phyloP scores from a whole-genome alignment of 2,888 invertebrate species.

The Cheilosia urbana region DNA sequence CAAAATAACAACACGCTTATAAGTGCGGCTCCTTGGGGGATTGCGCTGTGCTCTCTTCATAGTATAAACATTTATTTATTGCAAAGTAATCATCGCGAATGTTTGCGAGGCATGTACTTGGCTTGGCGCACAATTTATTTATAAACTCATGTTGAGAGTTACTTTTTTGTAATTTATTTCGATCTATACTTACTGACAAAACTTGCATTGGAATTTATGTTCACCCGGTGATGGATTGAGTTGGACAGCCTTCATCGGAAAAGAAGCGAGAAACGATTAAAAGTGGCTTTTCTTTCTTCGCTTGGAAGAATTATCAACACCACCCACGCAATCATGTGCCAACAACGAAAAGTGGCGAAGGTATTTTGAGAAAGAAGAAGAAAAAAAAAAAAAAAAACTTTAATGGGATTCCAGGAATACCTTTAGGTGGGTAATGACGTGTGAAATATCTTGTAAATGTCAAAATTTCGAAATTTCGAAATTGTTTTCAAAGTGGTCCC shows the following conservation, averaged over 20 bases:
- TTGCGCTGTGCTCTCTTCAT: neutral
- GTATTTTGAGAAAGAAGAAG: slow-evolving; percentile 29
- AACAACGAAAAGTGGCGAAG: slow-evolving; percentile 40
- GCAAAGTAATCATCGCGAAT: slow-evolving; percentile 37
- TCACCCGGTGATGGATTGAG: slow-evolving; percentile 47
- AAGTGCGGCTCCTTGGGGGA: slow-evolving; percentile 10
- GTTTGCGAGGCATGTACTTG: slow-evolving; percentile 29
- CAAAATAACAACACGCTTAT: slow-evolving; percentile 21
- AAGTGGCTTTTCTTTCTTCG: slow-evolving; percentile 12
- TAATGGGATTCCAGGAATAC: slow-evolving; percentile 48
- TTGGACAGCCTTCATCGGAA: slow-evolving; percentile 42
- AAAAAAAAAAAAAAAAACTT: slow-evolving; percentile 13
- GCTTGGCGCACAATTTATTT: slow-evolving; percentile 51
- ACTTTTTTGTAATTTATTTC: slow-evolving; percentile 25
- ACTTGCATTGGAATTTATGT: slow-evolving; percentile 40
- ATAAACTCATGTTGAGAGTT: slow-evolving; percentile 44
- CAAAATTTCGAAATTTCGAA: slow-evolving; percentile 64
- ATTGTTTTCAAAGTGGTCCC: slow-evolving; percentile 18
- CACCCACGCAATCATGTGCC: slow-evolving; percentile 38
- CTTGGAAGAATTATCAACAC: slow-evolving; percentile 20
- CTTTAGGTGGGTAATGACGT: slow-evolving; percentile 52
- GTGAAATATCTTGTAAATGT: slow-evolving; percentile 70
- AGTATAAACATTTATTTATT: slow-evolving; percentile 44
- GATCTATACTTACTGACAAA: slow-evolving; percentile 6
- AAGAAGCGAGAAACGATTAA: slow-evolving; percentile 37